Conservation (phyloP, 1,140 invertebrate species). For the Nasonia giraulti region DNA sequence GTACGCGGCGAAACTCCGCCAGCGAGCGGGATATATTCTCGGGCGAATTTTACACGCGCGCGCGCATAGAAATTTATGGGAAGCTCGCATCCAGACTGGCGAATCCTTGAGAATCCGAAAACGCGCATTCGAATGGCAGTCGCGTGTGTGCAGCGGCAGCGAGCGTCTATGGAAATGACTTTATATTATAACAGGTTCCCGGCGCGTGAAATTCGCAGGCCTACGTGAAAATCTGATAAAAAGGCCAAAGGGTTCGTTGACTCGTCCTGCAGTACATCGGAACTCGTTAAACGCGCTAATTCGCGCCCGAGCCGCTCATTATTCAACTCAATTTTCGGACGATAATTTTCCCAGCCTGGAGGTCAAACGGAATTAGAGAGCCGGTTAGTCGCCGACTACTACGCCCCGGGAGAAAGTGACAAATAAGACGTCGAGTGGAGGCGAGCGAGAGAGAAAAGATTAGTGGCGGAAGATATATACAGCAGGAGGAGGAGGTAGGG, state of each 20-base stretch:
- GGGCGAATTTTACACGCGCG: no score
- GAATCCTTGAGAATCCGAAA: conserved; percentile 12
- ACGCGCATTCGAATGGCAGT: neutral
- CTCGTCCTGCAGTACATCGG: neutral
- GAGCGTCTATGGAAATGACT: neutral
- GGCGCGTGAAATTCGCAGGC: neutral
- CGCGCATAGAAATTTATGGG: neutral
- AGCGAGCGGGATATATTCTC: neutral
- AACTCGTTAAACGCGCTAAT: neutral
- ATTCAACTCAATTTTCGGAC: neutral
- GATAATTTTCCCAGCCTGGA: conserved; percentile 12
- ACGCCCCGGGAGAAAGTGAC: conserved; percentile 48
- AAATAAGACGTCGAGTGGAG: conserved; percentile 45
- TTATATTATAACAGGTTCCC: neutral
- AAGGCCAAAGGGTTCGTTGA: neutral
- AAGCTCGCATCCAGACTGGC: conserved; percentile 10
- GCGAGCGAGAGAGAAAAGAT: conserved; percentile 54
- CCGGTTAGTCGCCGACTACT: conserved; percentile 11
- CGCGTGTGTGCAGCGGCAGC: neutral
- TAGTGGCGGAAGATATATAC: conserved; percentile 59
- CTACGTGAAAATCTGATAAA: conserved; percentile 9
- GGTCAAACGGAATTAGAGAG: conserved; percentile 46
- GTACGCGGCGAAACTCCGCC: no score
- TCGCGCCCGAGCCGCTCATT: neutral
- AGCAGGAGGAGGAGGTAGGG: conserved; percentile 46